Percentiles rank a stretch among this genome's conserved stretches.
These are phyloP conservation scores for Drosophila ficusphila DNA, from an alignment of 1,140 invertebrate species.

Conservation along the genomic window DNA sequence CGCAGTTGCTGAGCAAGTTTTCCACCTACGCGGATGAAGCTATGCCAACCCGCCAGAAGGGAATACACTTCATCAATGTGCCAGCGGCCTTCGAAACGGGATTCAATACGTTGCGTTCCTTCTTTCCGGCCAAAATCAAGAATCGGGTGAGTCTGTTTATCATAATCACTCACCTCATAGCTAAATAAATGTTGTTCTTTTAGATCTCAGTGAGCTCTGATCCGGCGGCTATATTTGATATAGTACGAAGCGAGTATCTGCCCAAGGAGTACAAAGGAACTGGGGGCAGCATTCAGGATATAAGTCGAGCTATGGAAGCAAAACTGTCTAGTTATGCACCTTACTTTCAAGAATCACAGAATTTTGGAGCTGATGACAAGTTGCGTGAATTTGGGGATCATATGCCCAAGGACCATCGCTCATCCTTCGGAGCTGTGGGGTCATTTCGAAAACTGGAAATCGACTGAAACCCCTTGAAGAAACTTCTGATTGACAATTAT, in stretches of 20 bases:
- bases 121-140: slow-evolving; percentile 80
- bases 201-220: slow-evolving; percentile 73
- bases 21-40: slow-evolving; percentile 85
- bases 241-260: slow-evolving; percentile 84
- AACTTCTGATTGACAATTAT: neutral
- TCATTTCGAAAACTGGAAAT: slow-evolving; percentile 85
- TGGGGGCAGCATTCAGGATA: slow-evolving; percentile 83
- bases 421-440: slow-evolving; percentile 86
- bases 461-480: slow-evolving; percentile 43
- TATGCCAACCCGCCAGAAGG: slow-evolving; percentile 85
- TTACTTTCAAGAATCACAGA: slow-evolving; percentile 85
- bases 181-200: neutral
- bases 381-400: slow-evolving; percentile 84
- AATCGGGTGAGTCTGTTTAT: slow-evolving; percentile 38
- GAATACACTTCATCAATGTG: slow-evolving; percentile 85
- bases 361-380: slow-evolving; percentile 86
- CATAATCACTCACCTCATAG: too few species aligned
- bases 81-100: slow-evolving; percentile 85
- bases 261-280: slow-evolving; percentile 86
- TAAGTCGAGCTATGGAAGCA: slow-evolving; percentile 85
- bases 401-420: slow-evolving; percentile 82
- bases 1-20: slow-evolving; percentile 85
- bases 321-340: slow-evolving; percentile 84
- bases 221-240: slow-evolving; percentile 83
- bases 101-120: slow-evolving; percentile 84